A percentile compares a stretch with the other conserved stretches of the same genome.
Conservation (phyloP, 2,113 vertebrate species). For the Sapajus apella region DNA sequence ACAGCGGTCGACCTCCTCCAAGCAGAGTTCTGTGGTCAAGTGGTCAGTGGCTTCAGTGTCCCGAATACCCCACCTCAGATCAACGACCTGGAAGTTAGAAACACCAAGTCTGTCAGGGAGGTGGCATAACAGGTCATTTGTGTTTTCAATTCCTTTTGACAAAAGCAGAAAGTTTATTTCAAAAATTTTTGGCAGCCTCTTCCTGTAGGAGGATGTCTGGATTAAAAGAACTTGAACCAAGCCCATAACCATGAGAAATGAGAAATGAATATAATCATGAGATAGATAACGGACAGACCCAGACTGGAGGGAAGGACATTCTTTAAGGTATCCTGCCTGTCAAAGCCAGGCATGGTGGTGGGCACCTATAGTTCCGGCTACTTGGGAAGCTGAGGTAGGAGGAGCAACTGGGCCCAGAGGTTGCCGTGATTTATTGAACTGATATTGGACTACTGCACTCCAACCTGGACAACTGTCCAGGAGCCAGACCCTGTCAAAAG, state of each 20-base stretch:
- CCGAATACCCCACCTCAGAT: conserved; percentile 87
- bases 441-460: too few species aligned
- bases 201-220: background rate
- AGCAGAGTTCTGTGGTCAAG: conserved; percentile 82
- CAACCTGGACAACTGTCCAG: too few species aligned
- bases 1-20: conserved; percentile 86
- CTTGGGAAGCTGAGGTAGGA: too few species aligned
- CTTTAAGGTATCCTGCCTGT: background rate
- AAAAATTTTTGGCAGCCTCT: background rate
- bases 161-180: background rate
- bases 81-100: conserved; percentile 83
- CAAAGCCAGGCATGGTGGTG: too few species aligned
- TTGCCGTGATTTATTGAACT: too few species aligned
- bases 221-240: background rate
- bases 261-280: background rate
- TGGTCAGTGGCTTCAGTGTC: conserved; percentile 76
- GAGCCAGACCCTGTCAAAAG: too few species aligned
- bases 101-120: background rate
- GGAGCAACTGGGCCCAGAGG: too few species aligned
- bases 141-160: background rate
- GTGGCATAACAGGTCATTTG: too few species aligned
- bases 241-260: background rate
- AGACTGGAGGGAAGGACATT: accelerated
- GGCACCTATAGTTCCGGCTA: too few species aligned
- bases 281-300: background rate